Conservation (phyloP, 2,113 vertebrate species). For the Grammomys surdaster region DNA sequence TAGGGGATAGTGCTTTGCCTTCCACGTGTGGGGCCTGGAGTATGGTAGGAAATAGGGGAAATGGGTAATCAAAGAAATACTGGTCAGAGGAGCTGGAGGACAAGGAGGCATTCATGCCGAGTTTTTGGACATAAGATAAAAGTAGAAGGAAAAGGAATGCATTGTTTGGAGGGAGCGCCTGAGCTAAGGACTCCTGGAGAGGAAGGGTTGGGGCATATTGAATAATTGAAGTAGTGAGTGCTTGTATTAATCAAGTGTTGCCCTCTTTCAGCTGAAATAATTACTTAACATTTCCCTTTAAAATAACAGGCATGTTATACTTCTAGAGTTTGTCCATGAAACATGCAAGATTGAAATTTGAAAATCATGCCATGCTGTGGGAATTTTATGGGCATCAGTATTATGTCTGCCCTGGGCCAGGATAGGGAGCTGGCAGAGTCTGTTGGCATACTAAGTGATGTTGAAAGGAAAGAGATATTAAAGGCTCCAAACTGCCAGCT, state of each 20-base stretch:
- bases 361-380: background rate
- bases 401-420: background rate
- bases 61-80: background rate
- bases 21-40: background rate
- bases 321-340: background rate
- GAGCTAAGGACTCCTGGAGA: background rate
- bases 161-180: background rate
- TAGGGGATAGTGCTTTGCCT: background rate
- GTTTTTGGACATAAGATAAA: no score
- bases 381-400: background rate
- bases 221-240: background rate
- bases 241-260: background rate
- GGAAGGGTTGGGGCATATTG: background rate
- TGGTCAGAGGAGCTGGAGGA: background rate
- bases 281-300: conserved; percentile 1
- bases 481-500: background rate
- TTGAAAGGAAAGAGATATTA: background rate
- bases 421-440: background rate
- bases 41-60: background rate
- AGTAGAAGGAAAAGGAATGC: background rate
- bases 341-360: background rate
- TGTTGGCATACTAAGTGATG: background rate
- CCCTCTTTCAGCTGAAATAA: background rate
- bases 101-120: background rate
- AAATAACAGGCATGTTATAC: background rate